A percentile compares a stretch with the other conserved stretches of the same genome.
Conservation (phyloP, 1,140 invertebrate species). For the Diorhabda sublineata region DNA sequence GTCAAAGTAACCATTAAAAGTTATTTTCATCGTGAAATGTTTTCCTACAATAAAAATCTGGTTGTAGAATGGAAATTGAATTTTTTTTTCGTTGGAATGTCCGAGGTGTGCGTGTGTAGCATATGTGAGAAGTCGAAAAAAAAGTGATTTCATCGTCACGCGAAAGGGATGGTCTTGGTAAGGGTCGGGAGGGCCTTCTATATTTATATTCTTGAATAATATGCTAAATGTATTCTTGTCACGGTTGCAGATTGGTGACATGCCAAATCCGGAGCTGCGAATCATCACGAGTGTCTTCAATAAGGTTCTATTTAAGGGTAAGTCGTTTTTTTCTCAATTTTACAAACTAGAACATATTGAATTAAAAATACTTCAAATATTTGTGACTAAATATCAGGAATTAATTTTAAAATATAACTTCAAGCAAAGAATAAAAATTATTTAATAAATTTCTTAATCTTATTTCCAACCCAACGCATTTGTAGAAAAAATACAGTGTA, state of each 20-base stretch:
- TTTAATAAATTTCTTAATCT: too few relatives aligned
- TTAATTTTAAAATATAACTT: too few relatives aligned
- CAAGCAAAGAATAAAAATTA: too few relatives aligned
- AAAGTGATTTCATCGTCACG: conserved; percentile 32
- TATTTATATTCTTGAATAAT: conserved; percentile 20
- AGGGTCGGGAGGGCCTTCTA: conserved; percentile 17
- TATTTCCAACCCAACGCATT: too few relatives aligned
- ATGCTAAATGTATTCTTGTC: conserved; percentile 39
- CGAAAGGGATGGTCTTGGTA: conserved; percentile 31
- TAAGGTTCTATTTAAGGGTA: conserved; percentile 77
- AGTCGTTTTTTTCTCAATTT: conserved; percentile 37
- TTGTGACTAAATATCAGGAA: too few relatives aligned
- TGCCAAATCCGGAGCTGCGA: conserved; percentile 76
- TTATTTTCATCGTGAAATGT: not conserved
- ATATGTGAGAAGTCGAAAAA: conserved; percentile 15
- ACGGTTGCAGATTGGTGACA: conserved; percentile 72
- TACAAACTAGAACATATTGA: not conserved
- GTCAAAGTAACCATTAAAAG: not conserved
- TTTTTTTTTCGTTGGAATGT: conserved; percentile 7
- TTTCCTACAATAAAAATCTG: conserved; percentile 2
- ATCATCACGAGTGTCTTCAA: conserved; percentile 83
- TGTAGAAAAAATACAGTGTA: too few relatives aligned
- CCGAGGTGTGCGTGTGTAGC: conserved; percentile 50
- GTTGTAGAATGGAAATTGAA: conserved; percentile 9
- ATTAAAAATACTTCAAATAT: too few relatives aligned